Evolutionary conservation across 2,113 vertebrate genomes (phyloP), one percentile per base, ranked within the genome.

Genomic region (Uria lomvia): DNA sequence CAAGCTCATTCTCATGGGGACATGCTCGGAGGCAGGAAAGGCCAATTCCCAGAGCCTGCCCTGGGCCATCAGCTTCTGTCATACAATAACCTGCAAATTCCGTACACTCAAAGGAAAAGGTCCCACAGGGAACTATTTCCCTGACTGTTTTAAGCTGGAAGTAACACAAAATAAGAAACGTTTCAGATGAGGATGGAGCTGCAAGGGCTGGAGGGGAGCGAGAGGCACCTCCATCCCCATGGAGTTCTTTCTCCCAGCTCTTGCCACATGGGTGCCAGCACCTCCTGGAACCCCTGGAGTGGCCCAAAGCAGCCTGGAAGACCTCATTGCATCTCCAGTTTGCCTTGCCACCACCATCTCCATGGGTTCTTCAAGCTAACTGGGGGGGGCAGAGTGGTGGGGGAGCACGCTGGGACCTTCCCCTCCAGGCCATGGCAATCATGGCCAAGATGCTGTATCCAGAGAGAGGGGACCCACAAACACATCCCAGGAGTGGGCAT

Each of bases 1-100:
- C 2, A 1, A 72, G 38, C 16, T 53, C 52, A 17, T 53, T 27
- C 45, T 43, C 59, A 3, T 0, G 19, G 49, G 24, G 49, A 65
- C 23, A 27, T 0, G 2, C 22, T 47, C 2, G 0, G 38, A 77
- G 5, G 15, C 11, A 4, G 56, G 11, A 40, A 58, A 45, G 15
- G 32, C 12, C 29, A 40, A 8, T 21, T 66, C 60, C 70, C 27
- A 3, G 50, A 67, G 23, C 34, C 20, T 32, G 73, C 55, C 52
- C 36, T 4, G 50, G 32, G 45, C 60, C 52, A 15, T 52, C 42
- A 55, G 10, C 22, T 38, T 9, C 47, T 36, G 42, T 66, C 66
- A 1, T 3, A 42, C 11, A 34, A 53, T 13, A 26, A 78, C 27
- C 10, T 19, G 29, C 56, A 32, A 59, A 68, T 72, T 34, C 74